Base-by-base conservation (phyloP, 2,113 vertebrate species). In the Salvelinus fontinalis region DNA sequence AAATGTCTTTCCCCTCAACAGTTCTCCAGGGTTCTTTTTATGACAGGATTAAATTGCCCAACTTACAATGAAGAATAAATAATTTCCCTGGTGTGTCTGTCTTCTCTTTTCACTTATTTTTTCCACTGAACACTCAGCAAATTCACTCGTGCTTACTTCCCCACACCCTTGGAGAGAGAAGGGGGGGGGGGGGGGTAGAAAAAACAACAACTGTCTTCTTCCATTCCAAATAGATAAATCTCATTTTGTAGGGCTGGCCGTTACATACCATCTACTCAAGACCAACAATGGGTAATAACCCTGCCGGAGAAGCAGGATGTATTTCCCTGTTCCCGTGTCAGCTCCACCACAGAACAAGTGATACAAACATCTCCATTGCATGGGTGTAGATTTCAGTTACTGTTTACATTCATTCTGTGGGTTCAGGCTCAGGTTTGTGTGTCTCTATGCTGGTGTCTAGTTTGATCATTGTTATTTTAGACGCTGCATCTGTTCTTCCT, bases 21-120 rank as follows among this genome's bases (percentile, higher is more conserved):
- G 48, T 74, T 86, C 85, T 85, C 82, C 54, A 5, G 80, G 84
- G 81, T 49, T 75, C 51, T 79, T 83, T 86, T 89, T 79, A 85
- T 86, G 79, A 87, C 79, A 73, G 81, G 80, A 86, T 88, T 84
- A 87, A 87, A 87, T 83, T 87, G 82, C 82, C 79, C 71, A 78
- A 77, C 22, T 51, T 54, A 86, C 73, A 88, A 86, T 90, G 86
- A 85, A 81, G 77, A 81, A 64, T 76, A 88, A 82, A 75, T 88
- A 78, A 89, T 90, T 91, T 89, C 82, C 86, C 84, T 57, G 22
- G 75, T 71, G 81, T 73, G 65, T 44, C 11, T 26, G 9, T 68
- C 70, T 20, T 81, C 66, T 81, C 75, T 83, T 75, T 83, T 74
- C 72, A 64, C 71, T 75, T 80, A 13, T 18, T 78, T 75, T 73